A percentile compares a stretch with the other conserved stretches of the same genome.
Conservation (phyloP, 2,888 invertebrate genomes). For the Mimas tiliae region DNA sequence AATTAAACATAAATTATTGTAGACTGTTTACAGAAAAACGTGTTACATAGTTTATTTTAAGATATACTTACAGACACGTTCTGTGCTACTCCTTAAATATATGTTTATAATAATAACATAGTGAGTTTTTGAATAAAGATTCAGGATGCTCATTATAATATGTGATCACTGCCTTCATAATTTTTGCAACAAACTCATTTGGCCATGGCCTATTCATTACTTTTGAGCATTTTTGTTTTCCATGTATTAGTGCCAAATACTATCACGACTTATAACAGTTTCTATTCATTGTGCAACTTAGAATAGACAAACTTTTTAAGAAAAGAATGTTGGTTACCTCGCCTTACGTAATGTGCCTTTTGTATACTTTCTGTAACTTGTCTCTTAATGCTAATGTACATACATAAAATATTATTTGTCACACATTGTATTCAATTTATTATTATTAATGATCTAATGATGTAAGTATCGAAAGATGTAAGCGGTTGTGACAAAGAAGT, state of each 20-base stretch:
- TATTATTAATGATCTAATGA: conserved; percentile 28
- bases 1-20: conserved; percentile 50
- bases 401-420: conserved; percentile 60
- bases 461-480: conserved; percentile 30
- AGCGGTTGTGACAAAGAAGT: conserved; percentile 58
- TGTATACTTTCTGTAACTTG: conserved; percentile 46
- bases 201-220: neutral
- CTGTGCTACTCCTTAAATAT: conserved; percentile 31
- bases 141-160: conserved; percentile 80
- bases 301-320: conserved; percentile 27
- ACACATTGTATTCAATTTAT: conserved; percentile 39
- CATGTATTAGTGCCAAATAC: conserved; percentile 34
- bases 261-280: conserved; percentile 14
- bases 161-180: conserved; percentile 30
- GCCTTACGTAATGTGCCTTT: conserved; percentile 73
- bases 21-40: conserved; percentile 38
- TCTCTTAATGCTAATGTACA: conserved; percentile 44
- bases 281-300: conserved; percentile 29
- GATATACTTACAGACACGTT: conserved; percentile 39
- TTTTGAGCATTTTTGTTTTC: neutral
- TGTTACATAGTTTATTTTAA: conserved; percentile 46
- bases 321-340: conserved; percentile 42
- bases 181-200: conserved; percentile 30
- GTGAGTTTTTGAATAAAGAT: conserved; percentile 50
- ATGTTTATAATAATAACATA: conserved; percentile 45